Percentiles rank a stretch among this genome's conserved stretches.
Conservation (phyloP, 37 sponge, comb jelly and placozoan genomes). For the Dysidea cf. avara region DNA sequence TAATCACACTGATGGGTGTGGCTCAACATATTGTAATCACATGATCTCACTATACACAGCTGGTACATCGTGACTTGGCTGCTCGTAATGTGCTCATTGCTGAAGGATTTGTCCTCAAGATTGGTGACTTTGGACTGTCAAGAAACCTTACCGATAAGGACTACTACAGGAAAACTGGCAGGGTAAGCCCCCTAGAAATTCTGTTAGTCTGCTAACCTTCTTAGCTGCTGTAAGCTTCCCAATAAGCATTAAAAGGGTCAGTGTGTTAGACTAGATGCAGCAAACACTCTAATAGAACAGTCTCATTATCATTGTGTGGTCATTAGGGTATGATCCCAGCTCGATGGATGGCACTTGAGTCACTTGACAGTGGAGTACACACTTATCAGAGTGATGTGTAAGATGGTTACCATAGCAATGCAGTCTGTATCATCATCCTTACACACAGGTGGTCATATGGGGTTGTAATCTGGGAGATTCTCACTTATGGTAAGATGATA, state of each 20-base stretch:
- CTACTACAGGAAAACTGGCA: constrained; percentile 62
- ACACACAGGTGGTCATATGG: constrained; percentile 64
- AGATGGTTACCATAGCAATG: constrained; percentile 10
- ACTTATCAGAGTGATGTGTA: constrained; percentile 80
- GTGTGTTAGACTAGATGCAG: background rate
- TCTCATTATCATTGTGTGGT: background rate
- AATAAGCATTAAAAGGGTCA: background rate
- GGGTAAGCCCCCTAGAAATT: constrained; percentile 15
- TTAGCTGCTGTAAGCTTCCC: background rate
- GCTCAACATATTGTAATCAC: too few relatives aligned
- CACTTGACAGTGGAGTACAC: constrained; percentile 50
- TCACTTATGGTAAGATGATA: constrained; percentile 48
- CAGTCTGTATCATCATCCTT: background rate
- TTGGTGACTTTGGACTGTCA: constrained; percentile 77
- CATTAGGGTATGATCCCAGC: constrained; percentile 67
- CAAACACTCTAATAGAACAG: background rate
- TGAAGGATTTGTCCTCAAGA: constrained; percentile 65
- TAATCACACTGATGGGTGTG: too few relatives aligned
- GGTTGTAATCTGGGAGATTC: constrained; percentile 69
- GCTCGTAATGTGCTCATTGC: constrained; percentile 79
- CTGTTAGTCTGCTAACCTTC: background rate
- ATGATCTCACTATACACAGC: constrained; percentile 25
- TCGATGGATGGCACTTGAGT: constrained; percentile 85
- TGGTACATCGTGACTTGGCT: constrained; percentile 75
- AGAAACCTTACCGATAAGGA: constrained; percentile 55